Evolutionary conservation across 1,140 invertebrate genomes (phyloP).

Genomic region (Aplysia californica): DNA sequence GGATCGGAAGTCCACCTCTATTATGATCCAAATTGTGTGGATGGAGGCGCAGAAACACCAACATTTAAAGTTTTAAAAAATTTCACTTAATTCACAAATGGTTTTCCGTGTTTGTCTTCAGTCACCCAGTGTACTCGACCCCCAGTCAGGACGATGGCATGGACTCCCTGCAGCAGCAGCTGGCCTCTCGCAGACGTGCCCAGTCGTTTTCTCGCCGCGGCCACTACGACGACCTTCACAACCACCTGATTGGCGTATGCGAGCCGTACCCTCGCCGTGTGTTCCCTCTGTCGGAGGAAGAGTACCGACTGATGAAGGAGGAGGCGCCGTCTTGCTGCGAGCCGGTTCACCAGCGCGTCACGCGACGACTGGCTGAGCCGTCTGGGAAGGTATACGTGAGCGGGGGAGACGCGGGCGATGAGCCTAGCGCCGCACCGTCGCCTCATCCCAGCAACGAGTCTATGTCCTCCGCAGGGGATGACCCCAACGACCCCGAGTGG

Average conservation of each 20-base stretch:
- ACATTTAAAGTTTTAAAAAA: no score
- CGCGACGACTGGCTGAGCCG: constrained; percentile 50
- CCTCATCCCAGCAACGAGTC: constrained; percentile 68
- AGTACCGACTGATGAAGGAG: constrained; percentile 77
- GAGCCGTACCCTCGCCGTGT: constrained; percentile 78
- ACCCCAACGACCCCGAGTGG: constrained; percentile 32
- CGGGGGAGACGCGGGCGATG: background rate
- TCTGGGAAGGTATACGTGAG: constrained; percentile 32
- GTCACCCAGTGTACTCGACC: background rate
- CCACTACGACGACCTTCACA: background rate
- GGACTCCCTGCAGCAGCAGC: background rate
- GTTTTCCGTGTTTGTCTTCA: no score
- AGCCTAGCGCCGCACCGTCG: constrained; percentile 36
- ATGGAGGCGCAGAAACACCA: no score
- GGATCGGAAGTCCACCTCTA: no score
- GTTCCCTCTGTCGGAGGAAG: constrained; percentile 81
- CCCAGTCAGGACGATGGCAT: background rate
- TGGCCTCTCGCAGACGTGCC: constrained; percentile 9
- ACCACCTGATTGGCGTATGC: constrained; percentile 57
- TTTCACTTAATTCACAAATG: no score
- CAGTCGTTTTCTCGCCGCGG: constrained; percentile 29
- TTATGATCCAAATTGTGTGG: no score
- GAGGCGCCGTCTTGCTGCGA: constrained; percentile 47
- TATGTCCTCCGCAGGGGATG: constrained; percentile 71
- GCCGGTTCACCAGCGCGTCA: constrained; percentile 21